Evolutionary conservation across 92 coral and sea anemone species (phyloP).

Genomic region (Heliopora coerulea): DNA sequence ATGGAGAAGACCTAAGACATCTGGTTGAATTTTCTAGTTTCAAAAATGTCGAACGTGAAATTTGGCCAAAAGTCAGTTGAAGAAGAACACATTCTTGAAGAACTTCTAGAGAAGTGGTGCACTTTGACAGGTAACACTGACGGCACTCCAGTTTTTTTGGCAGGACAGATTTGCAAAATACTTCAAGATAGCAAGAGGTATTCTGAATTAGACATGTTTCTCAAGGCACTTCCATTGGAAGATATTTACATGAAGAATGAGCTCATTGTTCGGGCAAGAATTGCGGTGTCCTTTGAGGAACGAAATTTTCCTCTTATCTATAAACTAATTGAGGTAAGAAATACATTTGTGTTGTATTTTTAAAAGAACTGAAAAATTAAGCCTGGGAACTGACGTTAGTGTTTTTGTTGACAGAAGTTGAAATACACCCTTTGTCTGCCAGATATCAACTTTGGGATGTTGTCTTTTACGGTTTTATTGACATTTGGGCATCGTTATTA

Average conservation of each 20-base stretch:
- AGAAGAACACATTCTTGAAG: constrained; percentile 27
- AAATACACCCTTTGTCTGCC: not conserved
- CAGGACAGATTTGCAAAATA: constrained; percentile 42
- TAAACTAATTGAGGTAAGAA: constrained; percentile 42
- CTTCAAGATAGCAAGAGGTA: constrained; percentile 26
- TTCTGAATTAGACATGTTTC: constrained; percentile 37
- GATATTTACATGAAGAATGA: constrained; percentile 28
- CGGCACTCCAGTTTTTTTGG: not conserved
- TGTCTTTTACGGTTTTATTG: no score
- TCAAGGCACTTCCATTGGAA: constrained; percentile 41
- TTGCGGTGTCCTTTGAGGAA: constrained; percentile 31
- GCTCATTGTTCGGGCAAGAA: constrained; percentile 41
- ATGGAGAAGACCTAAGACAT: constrained; percentile 14
- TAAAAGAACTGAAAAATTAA: not conserved
- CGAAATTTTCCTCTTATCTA: constrained; percentile 46
- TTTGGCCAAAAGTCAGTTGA: no score
- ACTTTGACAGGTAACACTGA: not conserved
- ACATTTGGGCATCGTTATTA: not conserved
- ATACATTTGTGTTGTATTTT: not conserved
- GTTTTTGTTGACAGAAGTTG: constrained; percentile 24
- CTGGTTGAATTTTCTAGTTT: no score
- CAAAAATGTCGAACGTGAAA: no score
- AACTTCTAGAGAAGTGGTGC: not conserved
- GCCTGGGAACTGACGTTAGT: no score
- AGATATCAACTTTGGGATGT: no score